Percentiles rank a stretch among this genome's conserved stretches.
Evolutionary conservation across 1,140 invertebrate species (phyloP).

Genomic region (Drosophila grimshawi): DNA sequence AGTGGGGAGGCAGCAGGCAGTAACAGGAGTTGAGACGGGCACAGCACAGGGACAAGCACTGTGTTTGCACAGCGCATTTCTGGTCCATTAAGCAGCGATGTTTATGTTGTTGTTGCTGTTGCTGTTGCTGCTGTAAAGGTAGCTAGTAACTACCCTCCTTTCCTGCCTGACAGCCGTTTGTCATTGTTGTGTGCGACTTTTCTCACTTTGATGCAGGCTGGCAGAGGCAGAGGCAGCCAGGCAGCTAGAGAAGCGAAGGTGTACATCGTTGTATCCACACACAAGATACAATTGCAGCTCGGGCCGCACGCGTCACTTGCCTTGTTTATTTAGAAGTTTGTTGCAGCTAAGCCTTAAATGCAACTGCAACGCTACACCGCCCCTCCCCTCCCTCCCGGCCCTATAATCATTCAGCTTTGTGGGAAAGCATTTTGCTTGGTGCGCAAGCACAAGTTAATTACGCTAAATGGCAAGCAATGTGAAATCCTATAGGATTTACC

Average conservation of each 20-base stretch:
- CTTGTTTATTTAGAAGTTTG: constrained; percentile 70
- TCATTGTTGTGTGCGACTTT: constrained; percentile 80
- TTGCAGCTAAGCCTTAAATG: constrained; percentile 52
- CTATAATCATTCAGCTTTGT: constrained; percentile 59
- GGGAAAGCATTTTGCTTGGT: constrained; percentile 51
- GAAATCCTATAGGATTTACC: constrained; percentile 11
- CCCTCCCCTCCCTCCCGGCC: constrained; percentile 15
- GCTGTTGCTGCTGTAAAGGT: constrained; percentile 58
- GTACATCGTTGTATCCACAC: constrained; percentile 44
- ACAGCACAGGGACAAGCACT: constrained; percentile 27
- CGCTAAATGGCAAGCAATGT: constrained; percentile 49
- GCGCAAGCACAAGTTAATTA: constrained; percentile 59
- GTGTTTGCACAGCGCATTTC: constrained; percentile 80
- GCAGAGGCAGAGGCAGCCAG: background rate
- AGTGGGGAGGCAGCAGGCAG: constrained; percentile 2
- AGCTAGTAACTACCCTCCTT: constrained; percentile 13
- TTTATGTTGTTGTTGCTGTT: constrained; percentile 17
- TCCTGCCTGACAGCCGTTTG: constrained; percentile 49
- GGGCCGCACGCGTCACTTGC: constrained; percentile 65
- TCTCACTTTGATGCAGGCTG: constrained; percentile 61
- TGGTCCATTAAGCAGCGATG: constrained; percentile 79
- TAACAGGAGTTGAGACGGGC: background rate
- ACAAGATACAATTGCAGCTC: constrained; percentile 71
- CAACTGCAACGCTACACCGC: constrained; percentile 23
- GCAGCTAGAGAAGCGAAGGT: background rate